phyloP scores from a whole-genome alignment of 2,797 vertebrate species.

The Syndactyla subalaris region DNA sequence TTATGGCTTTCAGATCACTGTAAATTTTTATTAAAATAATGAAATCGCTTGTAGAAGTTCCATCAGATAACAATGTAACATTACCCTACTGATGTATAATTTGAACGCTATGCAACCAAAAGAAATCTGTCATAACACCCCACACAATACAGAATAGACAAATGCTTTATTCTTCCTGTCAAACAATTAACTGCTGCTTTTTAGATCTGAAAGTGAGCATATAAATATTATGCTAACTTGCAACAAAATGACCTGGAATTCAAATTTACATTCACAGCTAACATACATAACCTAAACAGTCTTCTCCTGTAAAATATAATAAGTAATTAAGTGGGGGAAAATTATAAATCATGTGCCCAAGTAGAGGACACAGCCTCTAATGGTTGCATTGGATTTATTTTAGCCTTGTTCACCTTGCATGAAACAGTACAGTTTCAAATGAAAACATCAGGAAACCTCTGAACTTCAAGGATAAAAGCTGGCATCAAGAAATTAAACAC shows the following conservation, averaged over 20 bases:
- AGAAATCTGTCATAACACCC: conserved; percentile 24
- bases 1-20: not conserved
- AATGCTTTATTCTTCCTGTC: conserved; percentile 10
- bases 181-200: conserved; percentile 28
- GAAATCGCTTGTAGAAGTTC: not conserved
- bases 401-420: not conserved
- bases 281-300: not conserved
- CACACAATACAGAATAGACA: not conserved
- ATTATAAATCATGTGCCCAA: not conserved
- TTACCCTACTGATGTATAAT: not conserved
- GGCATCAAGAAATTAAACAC: not conserved
- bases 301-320: not conserved
- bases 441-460: not conserved
- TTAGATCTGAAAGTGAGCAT: not conserved
- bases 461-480: not conserved
- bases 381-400: not conserved
- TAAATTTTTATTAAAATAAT: conserved; percentile 1
- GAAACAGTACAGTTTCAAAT: not conserved
- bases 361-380: not conserved
- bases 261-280: not conserved
- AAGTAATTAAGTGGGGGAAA: not conserved
- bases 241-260: not conserved
- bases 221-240: not conserved
- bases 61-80: not conserved
- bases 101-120: not conserved